Conservation (phyloP, 2,888 invertebrate species). For the Lasiommata megera region DNA sequence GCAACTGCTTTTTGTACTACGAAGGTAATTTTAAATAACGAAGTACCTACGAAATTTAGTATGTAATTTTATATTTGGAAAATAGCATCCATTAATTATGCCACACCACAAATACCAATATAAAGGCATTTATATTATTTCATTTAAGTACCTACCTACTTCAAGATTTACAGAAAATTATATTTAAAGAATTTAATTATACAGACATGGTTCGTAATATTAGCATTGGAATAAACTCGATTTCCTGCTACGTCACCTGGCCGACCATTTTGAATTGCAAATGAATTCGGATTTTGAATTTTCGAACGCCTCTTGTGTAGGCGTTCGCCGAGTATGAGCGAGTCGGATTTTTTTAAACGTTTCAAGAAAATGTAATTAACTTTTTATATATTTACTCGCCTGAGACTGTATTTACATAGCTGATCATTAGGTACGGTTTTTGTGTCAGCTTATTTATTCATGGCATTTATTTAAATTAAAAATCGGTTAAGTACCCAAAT, state of each 20-base stretch:
- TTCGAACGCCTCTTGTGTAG: conserved; percentile 60
- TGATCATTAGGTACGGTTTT: neutral
- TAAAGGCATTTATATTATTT: neutral
- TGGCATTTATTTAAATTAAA: neutral
- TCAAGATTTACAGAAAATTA: conserved; percentile 1
- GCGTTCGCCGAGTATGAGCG: conserved; percentile 43
- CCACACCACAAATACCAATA: neutral
- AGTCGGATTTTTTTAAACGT: conserved; percentile 21
- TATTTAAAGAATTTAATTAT: conserved; percentile 13
- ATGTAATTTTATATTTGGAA: neutral
- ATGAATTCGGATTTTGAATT: conserved; percentile 67
- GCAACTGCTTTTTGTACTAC: neutral
- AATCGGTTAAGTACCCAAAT: neutral
- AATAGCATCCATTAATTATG: neutral
- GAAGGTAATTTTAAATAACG: neutral
- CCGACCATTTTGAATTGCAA: conserved; percentile 57
- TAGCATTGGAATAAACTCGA: conserved; percentile 47
- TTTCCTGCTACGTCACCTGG: conserved; percentile 71
- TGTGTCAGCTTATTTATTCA: neutral
- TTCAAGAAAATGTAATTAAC: conserved; percentile 26
- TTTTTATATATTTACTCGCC: conserved; percentile 11
- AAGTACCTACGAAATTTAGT: too few species aligned
- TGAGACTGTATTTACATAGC: neutral
- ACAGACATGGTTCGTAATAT: conserved; percentile 33
- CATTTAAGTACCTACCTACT: too few species aligned